Base-by-base conservation (phyloP, 2,888 invertebrate species). In the Drosophila kuntzei region DNA sequence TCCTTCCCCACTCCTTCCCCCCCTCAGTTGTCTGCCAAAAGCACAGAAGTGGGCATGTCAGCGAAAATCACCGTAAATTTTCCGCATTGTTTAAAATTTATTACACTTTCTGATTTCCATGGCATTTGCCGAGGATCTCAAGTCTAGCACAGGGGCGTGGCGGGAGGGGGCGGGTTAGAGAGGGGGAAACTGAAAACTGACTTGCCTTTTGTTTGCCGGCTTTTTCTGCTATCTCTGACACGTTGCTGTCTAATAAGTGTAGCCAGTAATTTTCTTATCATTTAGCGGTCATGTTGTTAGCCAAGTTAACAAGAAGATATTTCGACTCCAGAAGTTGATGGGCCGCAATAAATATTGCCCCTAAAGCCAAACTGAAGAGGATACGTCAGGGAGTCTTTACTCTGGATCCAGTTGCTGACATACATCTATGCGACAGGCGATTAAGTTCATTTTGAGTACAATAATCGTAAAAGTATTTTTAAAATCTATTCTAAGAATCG, bases 71-170 rank as follows among this genome's bases (percentile, higher is more conserved):
- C 76, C 86, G 87, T 87, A 87, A 86, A 86, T 88, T 83, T 81
- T 86, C 78, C 81, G 81, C 87, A 87, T 86, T 88, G 88, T 84
- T 87, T 73, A 86, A 88, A 88, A 87, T 88, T 86, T 87, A 88
- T 86, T 84, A 80, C 84, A 78, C 85, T 85, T 87, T 87, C 85
- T 78, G 87, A 85, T 87, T 85, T 84, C 67, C 76, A 76, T 76
- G 76, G 76, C 75, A 67, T 44, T 27, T 57, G 67, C 50, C 46
- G 65, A 65, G 74, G 50, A 61, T 34, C 55, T 44, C 55, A 44
- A 55, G 44, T 55, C 34, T 60, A 29, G 12, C n/a, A 43, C 32
- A 60, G 50, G 20, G 18, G 39, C 20, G 51, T 29, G 34, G 16
- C 14, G 22, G 29, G 39, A 0, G 16, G 44, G n/a, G 4, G 2